Percentiles rank a stretch among this genome's conserved stretches.
These are phyloP conservation scores for Trachymyrmex cornetzi DNA, from an alignment of 1,140 invertebrate genomes.

Conservation along the genomic window DNA sequence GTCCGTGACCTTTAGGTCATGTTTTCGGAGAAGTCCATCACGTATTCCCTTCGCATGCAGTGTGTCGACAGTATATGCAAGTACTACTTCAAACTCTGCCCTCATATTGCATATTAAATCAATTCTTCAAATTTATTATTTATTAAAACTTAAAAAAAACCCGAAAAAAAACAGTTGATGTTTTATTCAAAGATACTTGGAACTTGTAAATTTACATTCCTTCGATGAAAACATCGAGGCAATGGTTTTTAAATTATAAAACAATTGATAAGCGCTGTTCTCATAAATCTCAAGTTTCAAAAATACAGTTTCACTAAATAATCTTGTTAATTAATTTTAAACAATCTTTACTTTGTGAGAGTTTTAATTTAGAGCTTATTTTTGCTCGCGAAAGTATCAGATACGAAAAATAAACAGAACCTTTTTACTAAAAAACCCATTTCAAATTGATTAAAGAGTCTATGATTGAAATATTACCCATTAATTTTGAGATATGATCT, in stretches of 20 bases:
- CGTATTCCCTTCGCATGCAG: background rate
- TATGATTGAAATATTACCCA: background rate
- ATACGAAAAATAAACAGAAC: background rate
- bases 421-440: background rate
- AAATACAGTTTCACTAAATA: background rate
- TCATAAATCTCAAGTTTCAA: constrained; percentile 19
- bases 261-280: background rate
- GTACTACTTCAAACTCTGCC: too few species aligned
- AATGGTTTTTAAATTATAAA: constrained; percentile 20
- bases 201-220: background rate
- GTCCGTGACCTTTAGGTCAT: constrained; percentile 5
- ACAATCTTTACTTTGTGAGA: constrained; percentile 9
- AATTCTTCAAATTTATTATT: constrained; percentile 9
- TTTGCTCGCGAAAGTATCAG: background rate
- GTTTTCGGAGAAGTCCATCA: background rate
- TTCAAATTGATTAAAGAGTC: constrained; percentile 5
- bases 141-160: background rate
- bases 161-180: background rate
- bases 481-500: background rate
- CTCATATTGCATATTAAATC: background rate
- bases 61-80: background rate
- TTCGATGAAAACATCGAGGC: background rate
- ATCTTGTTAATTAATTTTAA: constrained; percentile 7
- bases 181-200: constrained; percentile 4
- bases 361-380: constrained; percentile 19